Conservation (phyloP, 2,113 vertebrate species). For the Herpailurus yagouaroundi region DNA sequence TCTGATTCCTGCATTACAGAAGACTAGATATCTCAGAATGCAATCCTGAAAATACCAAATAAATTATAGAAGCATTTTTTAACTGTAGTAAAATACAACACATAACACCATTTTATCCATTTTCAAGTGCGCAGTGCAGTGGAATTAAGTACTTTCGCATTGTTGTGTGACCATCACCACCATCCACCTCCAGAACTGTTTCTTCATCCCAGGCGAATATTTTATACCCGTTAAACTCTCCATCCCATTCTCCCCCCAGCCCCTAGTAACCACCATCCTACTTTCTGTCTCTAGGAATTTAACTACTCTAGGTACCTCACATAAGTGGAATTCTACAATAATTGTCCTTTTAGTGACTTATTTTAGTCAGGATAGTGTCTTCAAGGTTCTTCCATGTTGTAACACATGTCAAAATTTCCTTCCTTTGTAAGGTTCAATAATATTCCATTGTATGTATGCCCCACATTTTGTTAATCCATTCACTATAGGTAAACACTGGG, state of each 20-base stretch:
- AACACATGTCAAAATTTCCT: not conserved
- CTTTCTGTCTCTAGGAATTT: not conserved
- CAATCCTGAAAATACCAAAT: not conserved
- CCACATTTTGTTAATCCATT: not conserved
- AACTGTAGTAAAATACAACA: not conserved
- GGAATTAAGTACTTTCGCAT: not conserved
- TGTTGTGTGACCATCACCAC: not conserved
- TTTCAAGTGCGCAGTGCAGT: not conserved
- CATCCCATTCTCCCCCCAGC: too few relatives aligned
- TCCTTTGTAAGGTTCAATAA: not conserved
- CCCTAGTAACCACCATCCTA: not conserved
- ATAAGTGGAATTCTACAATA: not conserved
- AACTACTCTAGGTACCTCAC: not conserved
- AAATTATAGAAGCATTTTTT: not conserved
- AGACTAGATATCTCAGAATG: not conserved
- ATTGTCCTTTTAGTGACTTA: not conserved
- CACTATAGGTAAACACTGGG: not conserved
- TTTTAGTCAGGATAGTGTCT: not conserved
- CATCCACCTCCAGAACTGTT: not conserved
- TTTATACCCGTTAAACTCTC: not conserved
- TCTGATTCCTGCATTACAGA: not conserved
- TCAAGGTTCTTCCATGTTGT: not conserved
- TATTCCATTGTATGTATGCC: not conserved
- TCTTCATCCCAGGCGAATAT: not conserved
- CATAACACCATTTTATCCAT: not conserved